Conservation (phyloP, 2,797 vertebrate genomes). For the Centropyge bicolor region DNA sequence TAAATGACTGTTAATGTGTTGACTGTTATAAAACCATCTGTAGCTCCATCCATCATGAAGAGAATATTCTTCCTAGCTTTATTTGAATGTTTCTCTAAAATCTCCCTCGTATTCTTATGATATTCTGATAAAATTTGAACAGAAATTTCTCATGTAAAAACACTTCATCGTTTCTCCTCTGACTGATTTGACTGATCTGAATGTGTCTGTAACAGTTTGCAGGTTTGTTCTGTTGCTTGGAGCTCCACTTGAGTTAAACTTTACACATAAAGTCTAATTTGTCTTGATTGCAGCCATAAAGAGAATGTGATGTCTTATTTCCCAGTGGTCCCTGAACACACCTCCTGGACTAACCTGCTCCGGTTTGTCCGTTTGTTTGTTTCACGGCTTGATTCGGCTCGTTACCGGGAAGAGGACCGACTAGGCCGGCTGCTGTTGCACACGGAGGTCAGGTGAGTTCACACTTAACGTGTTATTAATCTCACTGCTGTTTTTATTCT, state of each 20-base stretch:
- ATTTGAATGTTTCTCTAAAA: too few relatives aligned
- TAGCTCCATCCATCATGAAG: too few relatives aligned
- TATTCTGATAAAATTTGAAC: too few relatives aligned
- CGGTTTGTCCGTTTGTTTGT: conserved; percentile 38
- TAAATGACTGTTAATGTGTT: background rate
- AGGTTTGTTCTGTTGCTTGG: too few relatives aligned
- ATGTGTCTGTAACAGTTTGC: too few relatives aligned
- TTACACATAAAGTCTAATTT: background rate
- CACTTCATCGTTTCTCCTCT: too few relatives aligned
- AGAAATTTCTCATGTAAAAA: too few relatives aligned
- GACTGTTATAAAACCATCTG: too few relatives aligned
- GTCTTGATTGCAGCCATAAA: background rate
- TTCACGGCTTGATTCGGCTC: background rate
- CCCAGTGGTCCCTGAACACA: conserved; percentile 57
- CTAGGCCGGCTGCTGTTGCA: background rate
- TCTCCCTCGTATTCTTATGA: too few relatives aligned
- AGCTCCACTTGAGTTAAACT: too few relatives aligned
- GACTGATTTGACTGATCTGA: too few relatives aligned
- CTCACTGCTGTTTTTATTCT: background rate
- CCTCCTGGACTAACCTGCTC: conserved; percentile 46
- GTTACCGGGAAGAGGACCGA: conserved; percentile 13
- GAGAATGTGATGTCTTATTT: background rate
- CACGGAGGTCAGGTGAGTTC: conserved; percentile 60
- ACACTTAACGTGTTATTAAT: background rate
- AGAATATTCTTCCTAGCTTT: too few relatives aligned